Conservation (phyloP, 2,888 invertebrate species). For the Patella caerulea region DNA sequence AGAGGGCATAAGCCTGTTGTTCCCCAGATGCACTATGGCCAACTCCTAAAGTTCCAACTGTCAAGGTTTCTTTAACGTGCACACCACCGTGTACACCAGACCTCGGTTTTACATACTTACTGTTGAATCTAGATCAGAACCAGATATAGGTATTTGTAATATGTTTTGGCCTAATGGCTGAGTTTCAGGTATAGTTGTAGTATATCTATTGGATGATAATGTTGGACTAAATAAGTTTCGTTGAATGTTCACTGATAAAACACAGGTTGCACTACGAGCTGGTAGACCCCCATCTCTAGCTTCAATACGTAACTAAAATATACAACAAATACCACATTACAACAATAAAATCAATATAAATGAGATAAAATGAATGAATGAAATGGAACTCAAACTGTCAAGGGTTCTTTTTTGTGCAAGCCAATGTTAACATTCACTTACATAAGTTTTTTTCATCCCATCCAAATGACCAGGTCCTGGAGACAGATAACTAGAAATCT, state of each 20-base stretch:
- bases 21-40: too few species aligned
- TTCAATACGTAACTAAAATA: conserved; percentile 52
- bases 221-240: conserved; percentile 50
- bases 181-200: conserved; percentile 48
- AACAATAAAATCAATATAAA: neutral
- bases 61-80: too few species aligned
- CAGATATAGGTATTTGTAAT: conserved; percentile 32
- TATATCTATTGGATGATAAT: conserved; percentile 38
- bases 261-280: conserved; percentile 47
- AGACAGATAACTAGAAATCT: too few species aligned
- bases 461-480: too few species aligned
- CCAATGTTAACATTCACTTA: too few species aligned
- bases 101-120: too few species aligned
- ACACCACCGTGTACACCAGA: too few species aligned
- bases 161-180: conserved; percentile 40
- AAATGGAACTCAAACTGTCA: neutral
- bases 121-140: neutral
- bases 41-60: too few species aligned
- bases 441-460: too few species aligned
- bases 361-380: neutral
- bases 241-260: conserved; percentile 46
- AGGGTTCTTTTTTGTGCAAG: too few species aligned
- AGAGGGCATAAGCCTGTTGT: too few species aligned
- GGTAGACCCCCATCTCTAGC: conserved; percentile 62
- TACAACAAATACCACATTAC: too few species aligned